A percentile compares a stretch with the other conserved stretches of the same genome.
Conservation (phyloP, 30 jellyfish, hydroid and myxozoan genomes). For the Hydractinia symbiolongicarpus region DNA sequence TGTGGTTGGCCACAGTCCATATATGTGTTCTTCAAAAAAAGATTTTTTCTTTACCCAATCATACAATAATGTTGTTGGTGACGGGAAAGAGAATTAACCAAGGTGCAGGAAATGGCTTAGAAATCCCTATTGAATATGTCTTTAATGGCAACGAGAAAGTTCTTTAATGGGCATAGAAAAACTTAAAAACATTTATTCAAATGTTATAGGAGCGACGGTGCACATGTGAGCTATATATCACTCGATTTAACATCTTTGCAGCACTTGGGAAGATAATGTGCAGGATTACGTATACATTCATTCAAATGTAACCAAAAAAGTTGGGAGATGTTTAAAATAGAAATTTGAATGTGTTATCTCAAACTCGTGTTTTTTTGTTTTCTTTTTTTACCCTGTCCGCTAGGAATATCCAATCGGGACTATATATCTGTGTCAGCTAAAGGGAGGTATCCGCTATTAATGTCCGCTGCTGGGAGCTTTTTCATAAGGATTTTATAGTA, state of each 20-base stretch:
- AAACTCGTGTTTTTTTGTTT: constrained; percentile 4
- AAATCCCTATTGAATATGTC: constrained; percentile 1
- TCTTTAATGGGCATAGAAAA: constrained; percentile 1
- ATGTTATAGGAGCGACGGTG: no score
- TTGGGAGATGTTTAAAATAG: constrained; percentile 11
- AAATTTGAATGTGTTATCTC: constrained; percentile 14
- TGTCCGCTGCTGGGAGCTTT: constrained; percentile 8
- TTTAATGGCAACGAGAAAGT: constrained; percentile 13
- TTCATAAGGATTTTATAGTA: constrained; percentile 7
- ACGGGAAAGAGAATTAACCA: no score
- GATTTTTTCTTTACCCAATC: no score
- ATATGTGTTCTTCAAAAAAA: no score
- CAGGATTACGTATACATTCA: no score
- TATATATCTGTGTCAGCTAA: not conserved
- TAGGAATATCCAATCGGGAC: constrained; percentile 12
- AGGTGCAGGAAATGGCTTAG: not conserved
- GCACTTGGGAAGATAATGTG: no score
- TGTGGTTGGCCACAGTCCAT: no score
- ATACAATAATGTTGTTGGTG: no score
- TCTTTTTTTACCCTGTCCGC: constrained; percentile 7
- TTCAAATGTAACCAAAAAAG: constrained; percentile 2
- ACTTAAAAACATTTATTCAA: not conserved
- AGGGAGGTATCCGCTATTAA: constrained; percentile 10
- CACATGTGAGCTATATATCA: no score
- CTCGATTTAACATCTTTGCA: no score